A percentile compares a stretch with the other conserved stretches of the same genome.
phyloP scores from a whole-genome alignment of 1,140 invertebrate genomes.

The Schlechtendalia chinensis region DNA sequence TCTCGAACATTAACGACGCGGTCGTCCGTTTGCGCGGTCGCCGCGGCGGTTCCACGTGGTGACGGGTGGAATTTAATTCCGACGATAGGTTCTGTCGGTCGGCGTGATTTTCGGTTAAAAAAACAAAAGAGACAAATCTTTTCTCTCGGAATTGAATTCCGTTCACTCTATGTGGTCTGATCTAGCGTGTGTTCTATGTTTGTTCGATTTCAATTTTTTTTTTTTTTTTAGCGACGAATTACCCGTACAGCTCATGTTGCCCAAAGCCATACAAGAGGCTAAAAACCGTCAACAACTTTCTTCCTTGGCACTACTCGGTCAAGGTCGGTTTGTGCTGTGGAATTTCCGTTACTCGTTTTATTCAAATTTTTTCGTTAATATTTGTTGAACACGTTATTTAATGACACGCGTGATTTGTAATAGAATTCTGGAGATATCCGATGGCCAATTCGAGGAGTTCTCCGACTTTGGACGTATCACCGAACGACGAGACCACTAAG shows the following conservation, averaged over 20 bases:
- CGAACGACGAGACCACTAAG: slow-evolving; percentile 40
- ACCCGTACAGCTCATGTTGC: slow-evolving; percentile 83
- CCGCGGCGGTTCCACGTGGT: too few species aligned
- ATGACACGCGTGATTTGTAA: slow-evolving; percentile 13
- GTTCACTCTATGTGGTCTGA: neutral
- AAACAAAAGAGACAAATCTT: too few species aligned
- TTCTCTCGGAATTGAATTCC: too few species aligned
- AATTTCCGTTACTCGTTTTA: neutral
- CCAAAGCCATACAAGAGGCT: slow-evolving; percentile 77
- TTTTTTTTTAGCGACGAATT: slow-evolving; percentile 85
- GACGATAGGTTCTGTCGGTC: too few species aligned
- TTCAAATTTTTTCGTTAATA: neutral
- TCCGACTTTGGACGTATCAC: slow-evolving; percentile 56
- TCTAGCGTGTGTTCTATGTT: neutral
- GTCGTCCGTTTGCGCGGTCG: too few species aligned
- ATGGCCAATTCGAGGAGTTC: slow-evolving; percentile 69
- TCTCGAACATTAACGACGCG: too few species aligned
- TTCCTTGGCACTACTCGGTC: slow-evolving; percentile 84
- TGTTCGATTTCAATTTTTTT: slow-evolving; percentile 53
- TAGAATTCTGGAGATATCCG: slow-evolving; percentile 86
- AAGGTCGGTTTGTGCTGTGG: slow-evolving; percentile 60
- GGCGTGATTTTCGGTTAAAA: too few species aligned
- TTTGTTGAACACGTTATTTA: neutral
- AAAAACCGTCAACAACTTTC: slow-evolving; percentile 85
- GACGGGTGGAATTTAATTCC: too few species aligned